phyloP scores from a whole-genome alignment of 1,140 invertebrate genomes.

The Plodia interpunctella region DNA sequence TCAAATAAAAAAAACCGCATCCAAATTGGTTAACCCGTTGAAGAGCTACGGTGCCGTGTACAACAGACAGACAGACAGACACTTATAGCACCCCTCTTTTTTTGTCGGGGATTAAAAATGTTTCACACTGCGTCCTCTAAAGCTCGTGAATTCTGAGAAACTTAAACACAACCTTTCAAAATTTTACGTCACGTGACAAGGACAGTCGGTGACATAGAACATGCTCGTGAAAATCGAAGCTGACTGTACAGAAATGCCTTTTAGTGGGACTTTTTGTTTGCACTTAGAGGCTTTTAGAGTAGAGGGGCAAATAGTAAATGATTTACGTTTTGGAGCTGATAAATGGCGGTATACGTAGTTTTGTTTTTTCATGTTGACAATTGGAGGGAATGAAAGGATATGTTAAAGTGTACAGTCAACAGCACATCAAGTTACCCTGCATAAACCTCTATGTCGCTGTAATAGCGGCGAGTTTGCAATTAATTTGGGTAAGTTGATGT shows the following conservation, averaged over 20 bases:
- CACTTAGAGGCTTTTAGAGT: conserved; percentile 15
- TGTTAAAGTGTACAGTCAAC: background rate
- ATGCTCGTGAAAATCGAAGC: conserved; percentile 22
- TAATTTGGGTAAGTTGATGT: too few species aligned
- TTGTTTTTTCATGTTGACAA: background rate
- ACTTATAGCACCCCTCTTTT: too few species aligned
- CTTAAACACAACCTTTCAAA: background rate
- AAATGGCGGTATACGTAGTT: background rate
- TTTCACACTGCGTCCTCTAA: background rate
- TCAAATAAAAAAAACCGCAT: too few species aligned
- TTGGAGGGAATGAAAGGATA: background rate
- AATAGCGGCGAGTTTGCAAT: too few species aligned
- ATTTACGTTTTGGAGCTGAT: background rate
- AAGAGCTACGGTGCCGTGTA: too few species aligned
- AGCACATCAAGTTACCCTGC: too few species aligned
- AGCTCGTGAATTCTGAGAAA: background rate
- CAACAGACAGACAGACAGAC: too few species aligned
- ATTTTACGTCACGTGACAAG: background rate
- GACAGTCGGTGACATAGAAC: background rate
- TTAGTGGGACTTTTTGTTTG: conserved; percentile 14
- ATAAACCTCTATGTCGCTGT: too few species aligned
- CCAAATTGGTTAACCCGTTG: too few species aligned
- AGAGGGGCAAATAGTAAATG: background rate
- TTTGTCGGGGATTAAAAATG: too few species aligned
- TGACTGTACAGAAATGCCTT: conserved; percentile 2